phyloP scores from a whole-genome alignment of 2,113 vertebrate genomes.

The Coptodon rendalli region DNA sequence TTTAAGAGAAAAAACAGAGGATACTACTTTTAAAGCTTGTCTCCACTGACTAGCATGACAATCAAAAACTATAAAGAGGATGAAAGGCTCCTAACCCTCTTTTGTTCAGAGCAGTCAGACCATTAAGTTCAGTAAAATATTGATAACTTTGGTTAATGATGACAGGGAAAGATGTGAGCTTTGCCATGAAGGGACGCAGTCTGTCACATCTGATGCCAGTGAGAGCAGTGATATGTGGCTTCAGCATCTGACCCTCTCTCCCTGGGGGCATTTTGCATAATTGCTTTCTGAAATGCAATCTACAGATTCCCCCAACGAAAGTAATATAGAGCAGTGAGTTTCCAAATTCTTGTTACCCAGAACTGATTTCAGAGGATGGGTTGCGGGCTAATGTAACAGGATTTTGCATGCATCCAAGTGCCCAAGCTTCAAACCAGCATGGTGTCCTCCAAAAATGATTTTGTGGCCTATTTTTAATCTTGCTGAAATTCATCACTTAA shows the following conservation, averaged over 20 bases:
- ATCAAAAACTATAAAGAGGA: background rate
- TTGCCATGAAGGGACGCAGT: background rate
- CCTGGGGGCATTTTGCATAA: conserved; percentile 18
- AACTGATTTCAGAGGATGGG: background rate
- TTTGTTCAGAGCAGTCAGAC: background rate
- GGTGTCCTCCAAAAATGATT: background rate
- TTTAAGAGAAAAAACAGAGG: background rate
- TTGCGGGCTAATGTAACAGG: background rate
- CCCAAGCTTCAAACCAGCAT: background rate
- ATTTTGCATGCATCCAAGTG: background rate
- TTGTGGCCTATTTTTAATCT: background rate
- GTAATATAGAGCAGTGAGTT: background rate
- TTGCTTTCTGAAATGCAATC: conserved; percentile 31
- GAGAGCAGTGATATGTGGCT: conserved; percentile 1
- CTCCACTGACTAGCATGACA: background rate
- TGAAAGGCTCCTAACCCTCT: background rate
- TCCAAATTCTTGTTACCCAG: background rate
- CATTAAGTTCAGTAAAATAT: conserved; percentile 15
- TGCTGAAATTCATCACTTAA: background rate
- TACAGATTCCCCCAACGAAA: background rate
- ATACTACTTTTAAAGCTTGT: background rate
- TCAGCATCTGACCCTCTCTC: background rate
- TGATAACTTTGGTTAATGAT: conserved; percentile 4
- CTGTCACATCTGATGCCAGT: conserved; percentile 29
- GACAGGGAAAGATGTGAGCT: background rate